Conservation (phyloP, 2,113 vertebrate species). For the Trinectes maculatus region DNA sequence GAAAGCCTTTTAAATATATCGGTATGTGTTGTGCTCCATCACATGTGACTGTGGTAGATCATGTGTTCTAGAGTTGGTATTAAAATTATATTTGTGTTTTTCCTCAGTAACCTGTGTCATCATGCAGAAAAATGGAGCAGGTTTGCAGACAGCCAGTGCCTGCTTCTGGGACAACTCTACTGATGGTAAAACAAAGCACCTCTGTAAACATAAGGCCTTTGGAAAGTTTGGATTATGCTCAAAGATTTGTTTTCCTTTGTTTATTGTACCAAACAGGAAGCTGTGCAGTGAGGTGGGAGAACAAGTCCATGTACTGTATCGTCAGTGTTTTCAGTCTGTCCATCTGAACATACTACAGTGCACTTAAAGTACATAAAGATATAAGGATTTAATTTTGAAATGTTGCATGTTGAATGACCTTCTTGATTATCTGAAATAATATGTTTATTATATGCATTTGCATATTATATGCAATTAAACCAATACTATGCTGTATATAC, state of each 20-base stretch:
- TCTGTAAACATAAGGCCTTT: no score
- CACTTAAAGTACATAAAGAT: background rate
- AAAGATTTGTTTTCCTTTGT: background rate
- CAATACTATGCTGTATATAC: background rate
- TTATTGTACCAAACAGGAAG: constrained; percentile 80
- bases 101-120: constrained; percentile 91
- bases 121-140: constrained; percentile 97
- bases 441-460: constrained; percentile 3
- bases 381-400: background rate
- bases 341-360: constrained; percentile 73
- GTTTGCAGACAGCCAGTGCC: constrained; percentile 90
- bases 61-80: background rate
- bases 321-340: constrained; percentile 91
- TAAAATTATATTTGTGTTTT: background rate
- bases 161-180: constrained; percentile 97
- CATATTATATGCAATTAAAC: constrained; percentile 3
- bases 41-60: background rate
- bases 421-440: constrained; percentile 23
- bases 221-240: no score
- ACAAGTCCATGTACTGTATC: constrained; percentile 94
- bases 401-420: constrained; percentile 2
- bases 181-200: constrained; percentile 85
- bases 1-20: constrained; percentile 97
- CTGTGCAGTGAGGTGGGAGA: constrained; percentile 94
- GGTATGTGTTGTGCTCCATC: constrained; percentile 74